Evolutionary conservation across 2,113 vertebrate genomes (phyloP).

Genomic region (Pituophis catenifer): DNA sequence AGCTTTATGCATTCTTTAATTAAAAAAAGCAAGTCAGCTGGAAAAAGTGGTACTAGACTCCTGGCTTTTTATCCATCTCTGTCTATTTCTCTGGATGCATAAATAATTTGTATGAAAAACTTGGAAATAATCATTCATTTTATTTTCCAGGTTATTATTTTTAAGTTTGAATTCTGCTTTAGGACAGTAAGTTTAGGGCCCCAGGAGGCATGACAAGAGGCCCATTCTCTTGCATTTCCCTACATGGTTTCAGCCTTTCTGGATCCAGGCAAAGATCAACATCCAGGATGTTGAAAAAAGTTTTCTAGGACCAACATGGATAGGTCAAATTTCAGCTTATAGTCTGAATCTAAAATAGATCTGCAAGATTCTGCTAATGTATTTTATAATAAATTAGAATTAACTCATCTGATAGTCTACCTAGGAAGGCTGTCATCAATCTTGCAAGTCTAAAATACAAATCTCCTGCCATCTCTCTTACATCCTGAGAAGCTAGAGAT

Average conservation of each 20-base stretch:
- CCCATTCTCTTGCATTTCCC: neutral
- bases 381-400: neutral
- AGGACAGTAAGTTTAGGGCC: neutral
- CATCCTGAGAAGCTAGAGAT: neutral
- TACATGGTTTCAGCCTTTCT: neutral
- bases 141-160: neutral
- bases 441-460: neutral
- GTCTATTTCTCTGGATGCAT: neutral
- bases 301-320: neutral
- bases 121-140: neutral
- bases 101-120: neutral
- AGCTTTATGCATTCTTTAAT: neutral
- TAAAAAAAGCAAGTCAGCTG: neutral
- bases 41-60: neutral
- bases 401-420: neutral
- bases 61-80: neutral
- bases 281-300: neutral
- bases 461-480: neutral
- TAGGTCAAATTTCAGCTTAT: too few relatives aligned
- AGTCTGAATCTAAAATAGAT: neutral
- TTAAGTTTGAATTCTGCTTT: neutral
- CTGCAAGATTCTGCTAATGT: neutral
- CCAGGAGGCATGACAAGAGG: neutral
- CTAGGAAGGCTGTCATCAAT: neutral
- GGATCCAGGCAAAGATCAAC: neutral